These are phyloP conservation scores for Zaprionus kolodkinae DNA, from an alignment of 1,140 invertebrate species.

Conservation along the genomic window DNA sequence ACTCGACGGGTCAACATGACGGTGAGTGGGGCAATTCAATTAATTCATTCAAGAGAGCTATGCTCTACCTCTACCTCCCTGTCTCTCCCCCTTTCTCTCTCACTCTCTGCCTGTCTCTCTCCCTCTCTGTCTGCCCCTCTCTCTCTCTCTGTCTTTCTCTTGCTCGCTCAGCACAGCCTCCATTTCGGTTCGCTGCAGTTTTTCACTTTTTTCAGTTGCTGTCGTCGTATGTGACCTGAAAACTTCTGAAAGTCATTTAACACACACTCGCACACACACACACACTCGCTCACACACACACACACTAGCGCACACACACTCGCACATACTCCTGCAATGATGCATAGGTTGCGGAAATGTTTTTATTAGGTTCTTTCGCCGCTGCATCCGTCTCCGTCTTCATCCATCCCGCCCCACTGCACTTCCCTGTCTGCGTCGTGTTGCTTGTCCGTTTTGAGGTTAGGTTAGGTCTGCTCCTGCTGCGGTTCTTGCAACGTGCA, in stretches of 20 bases:
- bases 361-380: constrained; percentile 33
- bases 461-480: constrained; percentile 25
- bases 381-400: neutral
- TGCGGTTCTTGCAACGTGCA: neutral
- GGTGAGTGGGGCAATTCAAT: constrained; percentile 58
- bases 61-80: neutral
- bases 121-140: neutral
- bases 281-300: neutral
- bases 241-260: constrained; percentile 33
- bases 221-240: constrained; percentile 14
- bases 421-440: neutral
- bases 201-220: constrained; percentile 22
- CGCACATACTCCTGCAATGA: neutral
- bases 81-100: no score
- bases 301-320: no score
- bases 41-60: constrained; percentile 36
- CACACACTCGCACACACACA: constrained; percentile 7
- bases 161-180: neutral
- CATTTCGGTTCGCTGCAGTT: constrained; percentile 7
- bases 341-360: constrained; percentile 37
- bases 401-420: no score
- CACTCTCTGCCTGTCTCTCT: neutral
- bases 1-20: constrained; percentile 42
- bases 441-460: constrained; percentile 24
- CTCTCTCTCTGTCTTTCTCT: neutral